Conservation (phyloP, 2,888 invertebrate genomes). For the Volucella inanis region DNA sequence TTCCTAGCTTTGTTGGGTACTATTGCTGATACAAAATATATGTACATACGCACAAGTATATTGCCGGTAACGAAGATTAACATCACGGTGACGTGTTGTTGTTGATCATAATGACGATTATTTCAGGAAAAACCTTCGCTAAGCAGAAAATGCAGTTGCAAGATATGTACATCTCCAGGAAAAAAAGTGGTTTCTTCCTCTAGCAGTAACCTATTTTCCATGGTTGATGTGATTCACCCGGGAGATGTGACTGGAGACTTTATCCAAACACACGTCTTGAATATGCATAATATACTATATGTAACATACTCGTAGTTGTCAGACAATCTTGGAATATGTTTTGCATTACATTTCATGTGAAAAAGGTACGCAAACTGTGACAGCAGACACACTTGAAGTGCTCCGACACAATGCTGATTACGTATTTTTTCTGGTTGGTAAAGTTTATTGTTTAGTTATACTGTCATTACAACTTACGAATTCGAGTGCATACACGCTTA, state of each 20-base stretch:
- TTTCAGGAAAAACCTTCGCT: conserved; percentile 53
- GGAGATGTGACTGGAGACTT: conserved; percentile 9
- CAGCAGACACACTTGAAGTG: conserved; percentile 2
- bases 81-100: conserved; percentile 75
- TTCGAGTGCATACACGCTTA: too few species aligned
- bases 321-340: conserved; percentile 1
- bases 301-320: not conserved
- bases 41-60: too few species aligned
- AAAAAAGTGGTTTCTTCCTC: conserved; percentile 39
- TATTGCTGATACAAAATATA: conserved; percentile 23
- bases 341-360: conserved; percentile 11
- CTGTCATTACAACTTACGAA: too few species aligned
- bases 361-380: not conserved
- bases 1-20: conserved; percentile 9
- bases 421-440: conserved; percentile 4
- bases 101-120: conserved; percentile 78
- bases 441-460: too few species aligned
- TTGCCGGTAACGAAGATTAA: conserved; percentile 55
- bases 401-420: conserved; percentile 4
- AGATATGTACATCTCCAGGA: conserved; percentile 48
- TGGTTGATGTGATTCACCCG: conserved; percentile 33
- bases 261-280: conserved; percentile 9
- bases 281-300: conserved; percentile 10
- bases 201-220: conserved; percentile 66
- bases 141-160: conserved; percentile 61